Base-by-base conservation (phyloP, 2,113 vertebrate species). In the Hyperoodon ampullatus region DNA sequence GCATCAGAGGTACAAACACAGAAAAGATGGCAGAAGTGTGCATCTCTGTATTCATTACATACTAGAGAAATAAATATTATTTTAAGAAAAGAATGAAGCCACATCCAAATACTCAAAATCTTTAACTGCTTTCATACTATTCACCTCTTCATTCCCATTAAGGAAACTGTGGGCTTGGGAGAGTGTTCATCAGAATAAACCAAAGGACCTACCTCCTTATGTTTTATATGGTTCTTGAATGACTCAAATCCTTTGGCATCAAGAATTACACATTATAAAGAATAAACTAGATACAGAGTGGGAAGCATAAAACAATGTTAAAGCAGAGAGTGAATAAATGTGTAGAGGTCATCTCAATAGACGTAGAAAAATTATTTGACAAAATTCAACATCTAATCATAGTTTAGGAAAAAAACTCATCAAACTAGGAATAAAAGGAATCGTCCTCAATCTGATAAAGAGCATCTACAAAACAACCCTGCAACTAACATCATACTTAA, bases 321-420 rank as follows among this genome's bases (percentile, higher is more conserved):
- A 90, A 47, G 16, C 44, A 70, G 24, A 50, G 11, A 75, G 77
- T 82, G n/a, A 93, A 77, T 93, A 82, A 90, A 82, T 87, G n/a
- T 77, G 26, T 83, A 90, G 91, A 91, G 42, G 61, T 95, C 70
- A 91, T 24, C 61, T 83, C 75, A 88, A 61, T 7, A 94, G 61
- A 91, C 81, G 58, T 74, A 93, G 60, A 90, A 86, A 94, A 71
- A 68, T n/a, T 92, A 95, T 65, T 95, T 93, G 58, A 93, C 39
- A 90, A 90, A 95, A 81, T 50, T 90, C 74, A 90, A 53, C 77
- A 82, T 75, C 23, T 91, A 95, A 68, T 88, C 68, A 77, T 65
- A 39, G 55, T 70, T 71, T 83, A 83, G 42, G 66, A 24, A 86
- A 93, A 80, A 24, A 77, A 70, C 3, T 78, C 75, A 78, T 75